phyloP scores from a whole-genome alignment of 2,113 vertebrate species.

The Clarias gariepinus region DNA sequence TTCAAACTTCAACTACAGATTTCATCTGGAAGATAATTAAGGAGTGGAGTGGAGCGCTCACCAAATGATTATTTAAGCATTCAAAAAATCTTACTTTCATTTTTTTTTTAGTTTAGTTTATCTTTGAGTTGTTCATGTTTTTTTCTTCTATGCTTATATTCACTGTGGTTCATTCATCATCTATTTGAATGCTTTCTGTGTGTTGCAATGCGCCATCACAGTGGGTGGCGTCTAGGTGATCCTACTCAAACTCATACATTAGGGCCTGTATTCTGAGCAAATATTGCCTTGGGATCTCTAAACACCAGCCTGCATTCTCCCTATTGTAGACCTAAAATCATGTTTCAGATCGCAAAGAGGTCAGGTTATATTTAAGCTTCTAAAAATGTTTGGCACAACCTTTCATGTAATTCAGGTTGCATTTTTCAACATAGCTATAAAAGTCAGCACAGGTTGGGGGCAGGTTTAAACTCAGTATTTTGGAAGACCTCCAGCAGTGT shows the following conservation, averaged over 20 bases:
- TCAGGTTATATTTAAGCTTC: conserved; percentile 41
- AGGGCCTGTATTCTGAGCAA: conserved; percentile 52
- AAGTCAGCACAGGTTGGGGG: not conserved
- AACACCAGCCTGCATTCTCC: conserved; percentile 51
- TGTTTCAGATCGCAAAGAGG: conserved; percentile 40
- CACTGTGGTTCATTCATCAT: conserved; percentile 15
- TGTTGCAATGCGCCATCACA: conserved; percentile 46
- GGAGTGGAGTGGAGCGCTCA: not conserved
- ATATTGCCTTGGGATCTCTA: conserved; percentile 51
- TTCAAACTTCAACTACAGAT: not conserved
- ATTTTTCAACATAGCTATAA: conserved; percentile 7
- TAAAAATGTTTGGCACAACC: not conserved
- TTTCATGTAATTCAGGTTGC: not conserved
- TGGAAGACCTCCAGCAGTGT: not conserved
- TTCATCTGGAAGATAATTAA: not conserved
- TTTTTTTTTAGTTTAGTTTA: not conserved
- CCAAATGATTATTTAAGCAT: not conserved
- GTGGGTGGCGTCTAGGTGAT: conserved; percentile 52
- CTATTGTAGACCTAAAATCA: conserved; percentile 38
- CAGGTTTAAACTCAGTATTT: not conserved
- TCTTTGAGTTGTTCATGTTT: not conserved
- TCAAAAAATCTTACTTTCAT: not conserved
- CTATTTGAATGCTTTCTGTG: conserved; percentile 16
- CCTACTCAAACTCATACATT: conserved; percentile 51
- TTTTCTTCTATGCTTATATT: not conserved